phyloP scores from a whole-genome alignment of 1,140 invertebrate species.

The Eufriesea mexicana region DNA sequence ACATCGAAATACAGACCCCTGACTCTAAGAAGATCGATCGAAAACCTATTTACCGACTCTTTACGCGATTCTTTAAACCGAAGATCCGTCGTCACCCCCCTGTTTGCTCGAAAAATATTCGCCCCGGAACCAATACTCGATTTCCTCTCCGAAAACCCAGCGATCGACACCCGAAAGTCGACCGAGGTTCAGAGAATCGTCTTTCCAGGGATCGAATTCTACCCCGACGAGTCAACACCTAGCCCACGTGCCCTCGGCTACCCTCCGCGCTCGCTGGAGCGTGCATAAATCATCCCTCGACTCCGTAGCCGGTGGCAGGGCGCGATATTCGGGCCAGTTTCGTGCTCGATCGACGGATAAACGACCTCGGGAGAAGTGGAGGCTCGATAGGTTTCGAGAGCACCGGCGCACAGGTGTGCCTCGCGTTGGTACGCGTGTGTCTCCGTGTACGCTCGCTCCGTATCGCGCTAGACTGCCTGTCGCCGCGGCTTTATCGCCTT shows the following conservation, averaged over 20 bases:
- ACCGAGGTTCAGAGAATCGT: too few relatives aligned
- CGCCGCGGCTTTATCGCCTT: conserved; percentile 65
- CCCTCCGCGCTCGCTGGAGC: too few relatives aligned
- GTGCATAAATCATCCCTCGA: conserved; percentile 24
- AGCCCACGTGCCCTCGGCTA: not conserved
- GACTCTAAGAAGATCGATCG: too few relatives aligned
- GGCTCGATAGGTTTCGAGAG: conserved; percentile 22
- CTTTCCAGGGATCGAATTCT: not conserved
- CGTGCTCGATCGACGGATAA: not conserved
- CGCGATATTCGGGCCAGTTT: conserved; percentile 15
- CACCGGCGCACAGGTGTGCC: conserved; percentile 31
- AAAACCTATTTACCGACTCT: not conserved
- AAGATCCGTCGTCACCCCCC: not conserved
- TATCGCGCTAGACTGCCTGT: conserved; percentile 71
- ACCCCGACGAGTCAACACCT: not conserved
- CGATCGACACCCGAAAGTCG: not conserved
- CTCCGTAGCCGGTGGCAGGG: not conserved
- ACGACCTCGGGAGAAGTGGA: not conserved
- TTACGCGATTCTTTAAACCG: not conserved
- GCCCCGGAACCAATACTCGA: too few relatives aligned
- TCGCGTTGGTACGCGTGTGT: conserved; percentile 8
- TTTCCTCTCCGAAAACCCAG: not conserved
- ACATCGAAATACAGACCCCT: not conserved
- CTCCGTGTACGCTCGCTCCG: conserved; percentile 11
- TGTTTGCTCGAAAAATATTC: not conserved